Conservation (phyloP, 1,140 invertebrate genomes). For the Solenopsis fugax region DNA sequence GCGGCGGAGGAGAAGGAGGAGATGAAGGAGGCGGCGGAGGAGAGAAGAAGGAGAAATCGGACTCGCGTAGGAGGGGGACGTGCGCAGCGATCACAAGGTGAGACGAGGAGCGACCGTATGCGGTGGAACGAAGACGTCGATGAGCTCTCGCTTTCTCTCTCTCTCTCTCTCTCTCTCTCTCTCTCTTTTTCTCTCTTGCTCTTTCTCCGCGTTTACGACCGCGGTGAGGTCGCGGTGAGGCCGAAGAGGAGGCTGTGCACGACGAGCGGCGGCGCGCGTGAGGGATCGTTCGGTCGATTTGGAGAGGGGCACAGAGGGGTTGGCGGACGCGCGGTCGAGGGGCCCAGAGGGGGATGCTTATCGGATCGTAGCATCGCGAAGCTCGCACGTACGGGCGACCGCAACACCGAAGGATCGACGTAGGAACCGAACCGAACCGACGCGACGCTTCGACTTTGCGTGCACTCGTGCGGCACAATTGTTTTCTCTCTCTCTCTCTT, state of each 20-base stretch:
- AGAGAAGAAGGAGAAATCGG: constrained; percentile 14
- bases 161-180: constrained; percentile 30
- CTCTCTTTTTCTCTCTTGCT: constrained; percentile 30
- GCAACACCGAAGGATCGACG: constrained; percentile 66
- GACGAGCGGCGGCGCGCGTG: constrained; percentile 67
- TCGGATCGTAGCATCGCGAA: constrained; percentile 82
- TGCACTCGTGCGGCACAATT: constrained; percentile 60
- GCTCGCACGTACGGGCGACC: constrained; percentile 82
- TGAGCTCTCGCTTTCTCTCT: constrained; percentile 9
- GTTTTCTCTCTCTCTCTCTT: constrained; percentile 26
- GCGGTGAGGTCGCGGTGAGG: constrained; percentile 72
- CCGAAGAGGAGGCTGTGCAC: constrained; percentile 67
- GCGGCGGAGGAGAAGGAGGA: constrained; percentile 50
- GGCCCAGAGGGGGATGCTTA: constrained; percentile 77
- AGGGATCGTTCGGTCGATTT: constrained; percentile 66
- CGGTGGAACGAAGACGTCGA: constrained; percentile 53
- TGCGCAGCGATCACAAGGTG: constrained; percentile 65
- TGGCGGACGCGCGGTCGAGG: constrained; percentile 65
- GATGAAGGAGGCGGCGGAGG: background rate
- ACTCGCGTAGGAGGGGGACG: constrained; percentile 51
- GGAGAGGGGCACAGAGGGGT: constrained; percentile 23
- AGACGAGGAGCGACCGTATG: background rate
- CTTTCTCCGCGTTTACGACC: constrained; percentile 70
- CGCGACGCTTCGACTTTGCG: constrained; percentile 47
- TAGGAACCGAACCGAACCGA: constrained; percentile 53